These are phyloP conservation scores for Heliconius melpomene DNA, from an alignment of 1,140 invertebrate species.

Conservation along the genomic window DNA sequence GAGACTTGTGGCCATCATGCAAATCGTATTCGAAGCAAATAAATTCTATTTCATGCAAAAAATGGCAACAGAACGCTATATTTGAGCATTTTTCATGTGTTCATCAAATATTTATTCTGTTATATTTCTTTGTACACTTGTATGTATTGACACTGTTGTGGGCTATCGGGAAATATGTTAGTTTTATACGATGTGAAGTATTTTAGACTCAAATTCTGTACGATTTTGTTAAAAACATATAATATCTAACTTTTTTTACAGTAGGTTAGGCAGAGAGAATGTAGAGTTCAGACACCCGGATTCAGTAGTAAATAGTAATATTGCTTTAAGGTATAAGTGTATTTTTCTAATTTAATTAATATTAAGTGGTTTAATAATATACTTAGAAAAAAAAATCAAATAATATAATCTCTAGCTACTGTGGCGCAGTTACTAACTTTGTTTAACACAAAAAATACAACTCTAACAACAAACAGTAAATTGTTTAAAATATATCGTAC, in stretches of 20 bases:
- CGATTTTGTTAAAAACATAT: not conserved
- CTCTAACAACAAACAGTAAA: not conserved
- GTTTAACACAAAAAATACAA: too few relatives aligned
- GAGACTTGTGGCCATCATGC: not conserved
- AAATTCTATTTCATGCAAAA: not conserved
- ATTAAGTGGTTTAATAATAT: too few relatives aligned
- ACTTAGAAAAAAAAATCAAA: too few relatives aligned
- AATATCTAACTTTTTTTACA: too few relatives aligned
- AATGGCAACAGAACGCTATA: not conserved
- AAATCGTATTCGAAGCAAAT: not conserved
- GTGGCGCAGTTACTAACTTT: too few relatives aligned
- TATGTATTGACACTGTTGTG: not conserved
- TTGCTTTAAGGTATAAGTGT: too few relatives aligned
- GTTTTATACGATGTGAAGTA: not conserved
- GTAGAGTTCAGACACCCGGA: not conserved
- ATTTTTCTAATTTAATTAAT: too few relatives aligned
- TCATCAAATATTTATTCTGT: not conserved
- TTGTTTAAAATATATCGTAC: slow-evolving; percentile 8
- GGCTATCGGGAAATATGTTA: not conserved
- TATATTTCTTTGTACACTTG: not conserved
- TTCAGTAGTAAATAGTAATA: too few relatives aligned
- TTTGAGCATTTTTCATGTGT: not conserved
- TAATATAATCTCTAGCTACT: too few relatives aligned
- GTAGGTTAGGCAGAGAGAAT: not conserved
- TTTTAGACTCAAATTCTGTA: not conserved